These are phyloP conservation scores for Subanguina moxae DNA, from an alignment of 1,140 invertebrate species.

Conservation along the genomic window DNA sequence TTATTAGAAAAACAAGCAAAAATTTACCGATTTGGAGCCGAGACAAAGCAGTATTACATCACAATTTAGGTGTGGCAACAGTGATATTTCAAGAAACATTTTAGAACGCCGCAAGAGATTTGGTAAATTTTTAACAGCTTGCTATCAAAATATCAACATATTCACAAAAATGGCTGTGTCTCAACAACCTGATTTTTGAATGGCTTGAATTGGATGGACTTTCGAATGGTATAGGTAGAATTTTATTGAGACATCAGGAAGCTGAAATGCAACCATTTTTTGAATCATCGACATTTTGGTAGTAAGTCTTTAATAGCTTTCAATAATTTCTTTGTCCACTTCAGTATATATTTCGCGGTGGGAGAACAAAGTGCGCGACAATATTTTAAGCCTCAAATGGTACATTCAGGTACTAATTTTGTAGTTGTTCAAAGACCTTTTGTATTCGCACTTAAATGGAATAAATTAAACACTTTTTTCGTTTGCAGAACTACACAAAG, in stretches of 20 bases:
- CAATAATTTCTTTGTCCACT: constrained; percentile 23
- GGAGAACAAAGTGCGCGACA: constrained; percentile 50
- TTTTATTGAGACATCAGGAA: no score
- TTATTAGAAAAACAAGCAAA: no score
- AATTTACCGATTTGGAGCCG: no score
- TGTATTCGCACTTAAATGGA: no score
- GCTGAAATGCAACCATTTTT: not conserved
- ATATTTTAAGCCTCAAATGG: constrained; percentile 43
- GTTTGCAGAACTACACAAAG: constrained; percentile 37
- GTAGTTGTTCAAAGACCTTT: no score
- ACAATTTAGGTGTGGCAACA: constrained; percentile 34
- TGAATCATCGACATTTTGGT: not conserved
- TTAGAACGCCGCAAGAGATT: constrained; percentile 44
- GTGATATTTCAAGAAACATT: constrained; percentile 21
- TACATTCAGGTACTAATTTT: constrained; percentile 22
- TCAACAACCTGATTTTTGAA: no score
- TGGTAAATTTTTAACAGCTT: constrained; percentile 39
- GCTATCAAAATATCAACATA: no score
- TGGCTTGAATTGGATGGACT: constrained; percentile 12
- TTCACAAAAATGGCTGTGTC: no score
- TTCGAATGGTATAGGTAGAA: no score
- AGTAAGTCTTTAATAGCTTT: not conserved
- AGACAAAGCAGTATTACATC: no score
- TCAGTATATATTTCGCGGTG: constrained; percentile 50
- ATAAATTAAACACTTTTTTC: not conserved